Base-by-base conservation (phyloP, 2,797 vertebrate species). In the Arnoldichthys spilopterus region DNA sequence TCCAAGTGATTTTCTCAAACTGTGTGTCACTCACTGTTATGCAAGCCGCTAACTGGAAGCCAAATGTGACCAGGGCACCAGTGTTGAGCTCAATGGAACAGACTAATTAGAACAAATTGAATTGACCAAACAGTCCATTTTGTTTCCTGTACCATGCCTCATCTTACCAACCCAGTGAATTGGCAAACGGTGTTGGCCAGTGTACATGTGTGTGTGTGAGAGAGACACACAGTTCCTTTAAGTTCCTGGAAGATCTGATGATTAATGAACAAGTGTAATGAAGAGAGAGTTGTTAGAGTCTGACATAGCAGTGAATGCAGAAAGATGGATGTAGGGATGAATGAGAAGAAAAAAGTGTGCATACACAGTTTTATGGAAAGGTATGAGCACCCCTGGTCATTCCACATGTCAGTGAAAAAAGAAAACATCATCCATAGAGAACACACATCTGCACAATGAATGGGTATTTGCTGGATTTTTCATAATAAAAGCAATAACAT, bases 41-140 rank as follows among this genome's bases (percentile, higher is more conserved):
- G 54, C 77, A 83, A 79, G 68, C 72, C 53, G 18, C 49, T 59
- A 37, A 64, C 32, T 53, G 53, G 47, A 84, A 12, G 66, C 78
- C 78, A 84, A 73, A 84, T 67, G 71, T 78, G 69, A 74, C 63
- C 72, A 63, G 68, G 69, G 67, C 69, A 73, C 49, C 45, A 76
- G 59, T 58, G 54, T n/a, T 69, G 74, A 74, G 71, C 32, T 59
- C 54, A 77, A 70, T 63, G 30, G 72, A 70, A 78, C 37, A 76
- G 64, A 77, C 59, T 64, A 56, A 81, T 82, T 74, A 63, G 53
- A 79, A 64, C 77, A 80, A 80, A 82, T 47, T 59, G 32, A 81
- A 56, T 22, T 70, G 62, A 74, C 54, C 63, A 63, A 69, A 75
- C 28, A 16, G 24, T 43, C 26, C 34, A 32, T 56, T 59, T 71